Evolutionary conservation across 2,888 invertebrate species (phyloP), one percentile per base, ranked within the genome.

Genomic region (Ennomos erosarius): DNA sequence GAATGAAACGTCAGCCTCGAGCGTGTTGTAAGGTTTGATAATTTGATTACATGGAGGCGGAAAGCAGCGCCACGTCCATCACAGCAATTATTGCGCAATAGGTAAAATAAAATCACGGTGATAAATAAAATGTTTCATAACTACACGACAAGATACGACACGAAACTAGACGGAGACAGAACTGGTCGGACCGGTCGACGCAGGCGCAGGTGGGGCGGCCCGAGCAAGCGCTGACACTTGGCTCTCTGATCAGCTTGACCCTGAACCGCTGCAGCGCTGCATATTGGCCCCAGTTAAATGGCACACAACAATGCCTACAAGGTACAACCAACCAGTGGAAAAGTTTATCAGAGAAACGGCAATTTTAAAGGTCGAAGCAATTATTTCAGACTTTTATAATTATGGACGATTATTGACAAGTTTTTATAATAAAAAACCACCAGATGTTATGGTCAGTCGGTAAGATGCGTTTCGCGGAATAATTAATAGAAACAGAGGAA

Each of bases 71-170:
- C 59, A 67, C 64, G 66, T 69, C 65, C 70, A 75, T 76, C 78
- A 69, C 54, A 64, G 68, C 74, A 78, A 78, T 78, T 71, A 84
- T 85, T 88, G 78, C 84, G 81, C 81, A 88, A 87, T 80, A 73
- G 71, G 74, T 84, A 79, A 81, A 83, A 84, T 81, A 82, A 84
- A 85, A 84, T 78, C 75, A 67, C 74, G 70, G 60, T 70, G 75
- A 81, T 84, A 85, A 85, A 84, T 84, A 76, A 50, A 55, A 82
- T 73, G 80, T 87, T 86, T 88, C 84, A 85, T 85, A 87, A 87
- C 78, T 76, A 76, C 73, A 73, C 69, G 71, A 76, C 73, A 73
- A 69, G 71, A 73, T 68, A 70, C 61, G 69, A 71, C 69, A 69
- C 62, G 69, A 71, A 68, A 69, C 69, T 78, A 81, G 76, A 73